Base-by-base conservation (phyloP, 2,113 vertebrate genomes). In the Neodontobutis hainanensis region DNA sequence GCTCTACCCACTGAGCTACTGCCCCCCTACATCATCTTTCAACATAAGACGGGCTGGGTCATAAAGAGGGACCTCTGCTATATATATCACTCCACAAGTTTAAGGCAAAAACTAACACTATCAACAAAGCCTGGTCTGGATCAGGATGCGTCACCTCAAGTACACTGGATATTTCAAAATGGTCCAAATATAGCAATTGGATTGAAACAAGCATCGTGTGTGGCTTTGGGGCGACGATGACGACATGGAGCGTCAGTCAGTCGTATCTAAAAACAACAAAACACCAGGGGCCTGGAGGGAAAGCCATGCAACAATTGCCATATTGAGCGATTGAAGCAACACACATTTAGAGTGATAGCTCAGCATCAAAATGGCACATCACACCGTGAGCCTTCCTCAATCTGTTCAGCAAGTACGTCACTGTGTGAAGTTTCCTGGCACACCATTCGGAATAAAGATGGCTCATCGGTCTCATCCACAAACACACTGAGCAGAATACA, bases 401-500 rank as follows among this genome's bases (percentile, higher is more conserved):
- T 87, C 88, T 90, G 88, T 72, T 72, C 3, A 47, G 65, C 38
- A 70, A 78, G 73, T 76, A 87, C 85, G 85, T 90, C 88, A 88
- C 2, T 15, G 70, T 82, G 83, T 70, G 73, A 87, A 85, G 76
- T 81, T 88, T 83, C 73, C 81, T 86, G 75, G 77, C 78, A 69
- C 2, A 3, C 7, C 0, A 14, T 52, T 10, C 32, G 9, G 55
- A 6, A 0, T 58, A 2, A 36, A 46, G 43, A 44, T 46, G n/a
- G 38, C 50, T 68, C 45, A 61, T 68, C 60, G 1, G 58, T 0
- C 15, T 9, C 32, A 1, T 9, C 12, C 2, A 66, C 55, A 59
- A 12, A 42, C 1, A 8, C 35, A 45, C 10, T 16, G 2, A 35
- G 36, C 38, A 8, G 8, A 27, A 27, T 27, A 27, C n/a, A n/a